A percentile compares a stretch with the other conserved stretches of the same genome.
These are phyloP conservation scores for Cephalopterus ornatus DNA, from an alignment of 2,113 vertebrate genomes.

Conservation along the genomic window DNA sequence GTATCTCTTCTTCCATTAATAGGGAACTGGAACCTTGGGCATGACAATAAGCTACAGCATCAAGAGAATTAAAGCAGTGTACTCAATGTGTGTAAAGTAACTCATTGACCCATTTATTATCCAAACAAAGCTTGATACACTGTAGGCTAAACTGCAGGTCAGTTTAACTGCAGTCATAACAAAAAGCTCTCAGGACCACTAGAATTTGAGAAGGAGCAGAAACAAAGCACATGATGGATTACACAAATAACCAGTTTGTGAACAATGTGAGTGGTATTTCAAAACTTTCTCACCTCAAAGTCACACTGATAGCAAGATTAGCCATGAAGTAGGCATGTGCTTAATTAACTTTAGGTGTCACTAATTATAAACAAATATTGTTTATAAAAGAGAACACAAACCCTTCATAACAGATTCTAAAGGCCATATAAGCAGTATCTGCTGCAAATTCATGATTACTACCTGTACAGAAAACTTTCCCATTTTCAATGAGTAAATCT, in stretches of 20 bases:
- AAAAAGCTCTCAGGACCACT: not conserved
- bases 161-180: not conserved
- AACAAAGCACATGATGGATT: not conserved
- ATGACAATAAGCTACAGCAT: not conserved
- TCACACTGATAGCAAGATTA: not conserved
- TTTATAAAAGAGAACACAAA: not conserved
- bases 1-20: not conserved
- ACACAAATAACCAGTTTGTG: not conserved
- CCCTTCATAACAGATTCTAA: not conserved
- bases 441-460: not conserved
- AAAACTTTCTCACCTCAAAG: not conserved
- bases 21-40: not conserved
- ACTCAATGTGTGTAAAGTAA: not conserved
- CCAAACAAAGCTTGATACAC: not conserved
- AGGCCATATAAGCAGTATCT: not conserved
- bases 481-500: not conserved
- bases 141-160: not conserved
- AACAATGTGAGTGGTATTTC: not conserved
- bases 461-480: not conserved
- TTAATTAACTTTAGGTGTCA: not conserved
- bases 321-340: not conserved
- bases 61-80: not conserved
- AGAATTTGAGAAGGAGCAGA: not conserved
- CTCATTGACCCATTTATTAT: not conserved
- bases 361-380: not conserved